Evolutionary conservation across 2,888 invertebrate species (phyloP).

Genomic region (Ormyrus thymus): DNA sequence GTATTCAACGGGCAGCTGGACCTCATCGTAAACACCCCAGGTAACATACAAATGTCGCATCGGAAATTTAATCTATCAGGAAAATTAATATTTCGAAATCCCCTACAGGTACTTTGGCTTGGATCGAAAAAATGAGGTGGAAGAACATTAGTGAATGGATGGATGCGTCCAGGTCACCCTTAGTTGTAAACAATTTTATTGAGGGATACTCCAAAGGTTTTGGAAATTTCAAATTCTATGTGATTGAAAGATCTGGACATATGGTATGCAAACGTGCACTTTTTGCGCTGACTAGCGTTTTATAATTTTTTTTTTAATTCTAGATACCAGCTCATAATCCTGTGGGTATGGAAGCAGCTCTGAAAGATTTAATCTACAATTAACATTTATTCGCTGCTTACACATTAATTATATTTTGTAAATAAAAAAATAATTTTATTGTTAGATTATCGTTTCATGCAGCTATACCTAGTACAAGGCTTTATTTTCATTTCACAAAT

Average conservation of each 20-base stretch:
- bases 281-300: not conserved
- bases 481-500: too few species aligned
- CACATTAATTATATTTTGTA: too few species aligned
- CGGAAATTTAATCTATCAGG: too few species aligned
- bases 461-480: too few species aligned
- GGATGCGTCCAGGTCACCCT: slow-evolving; percentile 76
- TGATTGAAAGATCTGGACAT: slow-evolving; percentile 87
- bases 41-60: slow-evolving; percentile 72
- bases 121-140: slow-evolving; percentile 86
- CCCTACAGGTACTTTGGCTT: slow-evolving; percentile 77
- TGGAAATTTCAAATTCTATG: slow-evolving; percentile 84
- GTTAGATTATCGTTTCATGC: too few species aligned
- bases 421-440: too few species aligned
- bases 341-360: slow-evolving; percentile 9
- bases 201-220: slow-evolving; percentile 85
- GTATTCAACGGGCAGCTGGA: slow-evolving; percentile 89
- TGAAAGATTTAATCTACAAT: slow-evolving; percentile 8
- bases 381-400: too few species aligned
- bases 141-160: slow-evolving; percentile 78
- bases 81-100: not conserved
- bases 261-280: slow-evolving; percentile 77
- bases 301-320: not conserved
- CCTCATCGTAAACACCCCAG: slow-evolving; percentile 88
- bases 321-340: slow-evolving; percentile 40
- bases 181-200: slow-evolving; percentile 79